A percentile compares a stretch with the other conserved stretches of the same genome.
Conservation (phyloP, 1,140 invertebrate genomes). For the Leucophenga varia region DNA sequence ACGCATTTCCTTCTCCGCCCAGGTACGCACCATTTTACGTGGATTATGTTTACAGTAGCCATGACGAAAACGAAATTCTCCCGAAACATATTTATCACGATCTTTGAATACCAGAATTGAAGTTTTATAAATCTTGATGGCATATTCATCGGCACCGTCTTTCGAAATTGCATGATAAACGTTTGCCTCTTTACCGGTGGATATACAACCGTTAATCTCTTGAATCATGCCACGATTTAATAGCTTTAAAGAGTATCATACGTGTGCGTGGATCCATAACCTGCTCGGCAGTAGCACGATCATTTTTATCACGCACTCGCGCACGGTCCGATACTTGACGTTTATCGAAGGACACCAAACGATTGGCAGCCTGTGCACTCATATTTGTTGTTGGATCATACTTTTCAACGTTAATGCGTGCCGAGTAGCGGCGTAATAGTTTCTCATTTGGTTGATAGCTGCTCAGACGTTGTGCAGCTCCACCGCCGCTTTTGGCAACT, state of each 20-base stretch:
- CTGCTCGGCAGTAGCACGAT: conserved; percentile 94
- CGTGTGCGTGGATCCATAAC: conserved; percentile 94
- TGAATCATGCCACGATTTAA: conserved; percentile 78
- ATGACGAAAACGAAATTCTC: conserved; percentile 92
- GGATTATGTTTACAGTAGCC: conserved; percentile 94
- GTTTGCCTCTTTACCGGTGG: conserved; percentile 97
- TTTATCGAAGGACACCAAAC: conserved; percentile 67
- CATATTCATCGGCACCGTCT: conserved; percentile 70
- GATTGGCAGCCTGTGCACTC: conserved; percentile 67
- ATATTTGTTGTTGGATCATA: conserved; percentile 69
- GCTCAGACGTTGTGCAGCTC: conserved; percentile 61
- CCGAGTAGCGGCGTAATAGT: conserved; percentile 73
- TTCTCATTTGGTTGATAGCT: conserved; percentile 81
- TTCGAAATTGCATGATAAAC: conserved; percentile 91
- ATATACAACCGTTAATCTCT: conserved; percentile 94
- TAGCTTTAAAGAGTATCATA: conserved; percentile 94
- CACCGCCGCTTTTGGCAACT: too few relatives aligned
- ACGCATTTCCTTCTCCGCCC: conserved; percentile 98
- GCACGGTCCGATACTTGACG: conserved; percentile 69
- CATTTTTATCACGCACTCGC: conserved; percentile 88
- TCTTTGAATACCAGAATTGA: conserved; percentile 97
- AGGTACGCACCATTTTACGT: conserved; percentile 94
- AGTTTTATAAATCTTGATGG: conserved; percentile 97
- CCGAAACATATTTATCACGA: conserved; percentile 94
- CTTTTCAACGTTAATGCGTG: conserved; percentile 84